These are phyloP conservation scores for Petaurus breviceps DNA, from an alignment of 2,113 vertebrate species.

Conservation along the genomic window DNA sequence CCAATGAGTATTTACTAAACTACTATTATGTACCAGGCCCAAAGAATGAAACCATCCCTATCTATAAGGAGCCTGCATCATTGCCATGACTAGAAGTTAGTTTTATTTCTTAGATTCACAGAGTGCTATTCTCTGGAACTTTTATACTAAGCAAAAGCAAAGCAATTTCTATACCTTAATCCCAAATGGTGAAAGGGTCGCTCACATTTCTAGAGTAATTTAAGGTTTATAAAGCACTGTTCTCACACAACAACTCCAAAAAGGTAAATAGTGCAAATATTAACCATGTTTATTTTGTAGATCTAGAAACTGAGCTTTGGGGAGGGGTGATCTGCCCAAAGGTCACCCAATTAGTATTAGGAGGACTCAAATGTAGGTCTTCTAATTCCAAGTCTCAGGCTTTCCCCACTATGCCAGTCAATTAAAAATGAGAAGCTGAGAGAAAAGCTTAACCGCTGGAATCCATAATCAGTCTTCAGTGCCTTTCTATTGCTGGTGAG, in stretches of 20 bases:
- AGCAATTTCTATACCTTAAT: slow-evolving; percentile 21
- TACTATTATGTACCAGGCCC: background rate
- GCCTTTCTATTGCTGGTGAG: background rate
- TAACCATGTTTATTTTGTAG: background rate
- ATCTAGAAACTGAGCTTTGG: too few species aligned
- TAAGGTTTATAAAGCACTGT: background rate
- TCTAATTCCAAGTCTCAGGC: background rate
- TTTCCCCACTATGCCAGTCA: background rate
- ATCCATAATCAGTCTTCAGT: background rate
- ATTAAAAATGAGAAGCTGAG: background rate
- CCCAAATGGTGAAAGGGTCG: background rate
- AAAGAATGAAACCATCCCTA: background rate
- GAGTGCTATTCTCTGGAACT: slow-evolving; percentile 7
- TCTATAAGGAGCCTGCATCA: slow-evolving; percentile 12
- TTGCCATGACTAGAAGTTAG: slow-evolving; percentile 7
- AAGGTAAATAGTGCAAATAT: background rate
- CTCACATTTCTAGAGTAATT: background rate
- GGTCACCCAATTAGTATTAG: too few species aligned
- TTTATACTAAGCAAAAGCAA: slow-evolving; percentile 23
- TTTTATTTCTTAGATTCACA: slow-evolving; percentile 39
- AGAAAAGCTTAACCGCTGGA: background rate
- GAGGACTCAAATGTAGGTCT: background rate
- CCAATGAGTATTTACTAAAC: background rate
- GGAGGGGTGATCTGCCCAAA: too few species aligned
- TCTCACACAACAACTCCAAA: background rate